Evolutionary conservation across 2,888 invertebrate species (phyloP), one percentile per base, ranked within the genome.

Genomic region (Clepsis dumicolana): DNA sequence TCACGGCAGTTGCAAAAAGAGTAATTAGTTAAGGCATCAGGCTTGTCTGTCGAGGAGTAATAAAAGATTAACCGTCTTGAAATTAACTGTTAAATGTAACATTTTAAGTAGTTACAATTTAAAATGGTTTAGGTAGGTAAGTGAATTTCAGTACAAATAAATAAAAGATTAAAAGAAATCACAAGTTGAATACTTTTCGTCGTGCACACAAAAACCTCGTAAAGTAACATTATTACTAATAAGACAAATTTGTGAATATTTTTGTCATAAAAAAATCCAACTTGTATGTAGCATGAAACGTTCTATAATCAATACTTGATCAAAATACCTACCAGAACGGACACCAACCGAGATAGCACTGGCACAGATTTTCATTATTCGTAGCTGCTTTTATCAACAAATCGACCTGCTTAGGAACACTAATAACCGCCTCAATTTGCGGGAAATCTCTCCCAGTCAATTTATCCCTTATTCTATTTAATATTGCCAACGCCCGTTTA

Each of bases 321-420:
- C 10, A 4, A 21, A 8, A 16, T 24, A 65, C 70, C 89, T 92
- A 96, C 96, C 96, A 96, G 83, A 96, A 96, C 18, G 96, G 96
- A 86, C 96, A 99, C 99, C 99, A 99, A 69, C 99, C 99, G 74
- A 99, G 99, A 85, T 99, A 99, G 86, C 99, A 99, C 93, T 99
- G 99, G 87, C 99, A 99, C 73, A 99, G 95, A 90, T 99, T 99
- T 88, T 99, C 99, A 88, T 99, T 99, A 76, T 97, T 98, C 0
- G 99, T 99, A 4, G 99, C 99, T 84, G 99, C 98, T 81, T 97
- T 96, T 74, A 99, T 98, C 35, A 99, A 94, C 77, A 98, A 90
- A 80, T 98, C 97, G 2, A 99, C 99, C 91, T 99, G 99, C 74
- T 96, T 96, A 68, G 96, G 95, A 0, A 99, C 97, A 64, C 96